Conservation (phyloP, 2,888 invertebrate genomes). For the Subacronicta megacephala region DNA sequence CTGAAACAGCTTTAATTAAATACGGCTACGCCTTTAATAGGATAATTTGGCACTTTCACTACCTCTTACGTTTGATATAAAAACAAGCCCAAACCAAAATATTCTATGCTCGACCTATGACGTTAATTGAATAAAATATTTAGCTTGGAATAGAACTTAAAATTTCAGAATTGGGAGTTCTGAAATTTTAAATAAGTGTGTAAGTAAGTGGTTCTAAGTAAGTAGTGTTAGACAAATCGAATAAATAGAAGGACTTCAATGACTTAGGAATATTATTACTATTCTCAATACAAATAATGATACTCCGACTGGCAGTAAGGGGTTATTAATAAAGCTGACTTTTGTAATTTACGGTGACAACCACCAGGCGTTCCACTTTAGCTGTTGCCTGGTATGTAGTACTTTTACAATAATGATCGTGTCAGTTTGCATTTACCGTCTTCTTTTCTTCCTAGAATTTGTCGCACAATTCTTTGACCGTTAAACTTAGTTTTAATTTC, state of each 20-base stretch:
- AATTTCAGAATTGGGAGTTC: too few relatives aligned
- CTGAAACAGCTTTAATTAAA: too few relatives aligned
- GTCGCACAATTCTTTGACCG: conserved; percentile 23
- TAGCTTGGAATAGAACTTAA: too few relatives aligned
- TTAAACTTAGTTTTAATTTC: conserved; percentile 15
- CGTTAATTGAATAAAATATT: too few relatives aligned
- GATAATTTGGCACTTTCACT: too few relatives aligned
- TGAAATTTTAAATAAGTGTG: too few relatives aligned
- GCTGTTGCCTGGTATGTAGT: conserved; percentile 32
- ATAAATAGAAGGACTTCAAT: conserved; percentile 3
- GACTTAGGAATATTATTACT: conserved; percentile 10
- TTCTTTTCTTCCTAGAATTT: conserved; percentile 34
- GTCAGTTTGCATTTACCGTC: conserved; percentile 25
- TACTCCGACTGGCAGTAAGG: conserved; percentile 13
- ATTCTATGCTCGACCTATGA: too few relatives aligned
- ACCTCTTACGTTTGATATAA: too few relatives aligned
- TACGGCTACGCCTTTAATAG: too few relatives aligned
- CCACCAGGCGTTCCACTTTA: conserved; percentile 39
- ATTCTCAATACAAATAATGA: conserved; percentile 8
- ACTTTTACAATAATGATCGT: conserved; percentile 46
- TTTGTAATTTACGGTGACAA: conserved; percentile 50
- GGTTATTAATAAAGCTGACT: conserved; percentile 39
- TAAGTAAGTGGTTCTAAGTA: too few relatives aligned
- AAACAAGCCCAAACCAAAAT: too few relatives aligned
- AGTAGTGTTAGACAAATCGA: too few relatives aligned